Conservation (phyloP, 2,797 vertebrate species). For the Takifugu ocellatus region DNA sequence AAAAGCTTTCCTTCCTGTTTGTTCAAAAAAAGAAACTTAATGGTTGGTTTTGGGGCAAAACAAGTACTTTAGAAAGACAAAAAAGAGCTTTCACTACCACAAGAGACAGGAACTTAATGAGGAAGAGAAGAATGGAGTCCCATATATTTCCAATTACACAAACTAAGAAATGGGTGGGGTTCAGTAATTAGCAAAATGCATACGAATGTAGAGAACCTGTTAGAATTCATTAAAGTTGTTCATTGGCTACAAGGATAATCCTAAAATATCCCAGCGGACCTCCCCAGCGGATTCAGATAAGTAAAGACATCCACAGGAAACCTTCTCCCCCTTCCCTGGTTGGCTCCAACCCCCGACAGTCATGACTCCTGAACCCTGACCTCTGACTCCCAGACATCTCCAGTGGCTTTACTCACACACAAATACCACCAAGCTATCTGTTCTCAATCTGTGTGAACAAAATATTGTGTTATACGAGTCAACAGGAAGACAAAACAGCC, state of each 20-base stretch:
- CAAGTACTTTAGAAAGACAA: conserved; percentile 26
- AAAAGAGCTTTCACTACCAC: conserved; percentile 20
- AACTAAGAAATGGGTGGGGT: neutral
- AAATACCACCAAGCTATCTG: conserved; percentile 44
- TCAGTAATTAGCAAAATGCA: too few relatives aligned
- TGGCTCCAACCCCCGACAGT: conserved; percentile 47
- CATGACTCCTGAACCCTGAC: conserved; percentile 58
- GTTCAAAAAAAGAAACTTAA: neutral
- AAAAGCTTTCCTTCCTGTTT: conserved; percentile 42
- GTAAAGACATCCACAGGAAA: conserved; percentile 45
- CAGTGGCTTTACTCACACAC: conserved; percentile 35
- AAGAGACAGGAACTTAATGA: too few relatives aligned
- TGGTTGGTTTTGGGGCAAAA: neutral
- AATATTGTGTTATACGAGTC: conserved; percentile 53
- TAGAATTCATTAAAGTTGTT: too few relatives aligned
- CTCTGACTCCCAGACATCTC: conserved; percentile 51
- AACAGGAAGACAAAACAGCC: conserved; percentile 63
- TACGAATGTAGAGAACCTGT: too few relatives aligned
- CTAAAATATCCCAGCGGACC: conserved; percentile 16
- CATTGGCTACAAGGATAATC: too few relatives aligned
- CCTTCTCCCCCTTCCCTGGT: conserved; percentile 20
- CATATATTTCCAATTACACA: conserved; percentile 23
- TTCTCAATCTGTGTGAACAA: conserved; percentile 52
- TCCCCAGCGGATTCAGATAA: conserved; percentile 34
- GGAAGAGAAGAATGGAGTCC: conserved; percentile 29